phyloP scores from a whole-genome alignment of 2,797 vertebrate genomes.

The Apogon talboti region DNA sequence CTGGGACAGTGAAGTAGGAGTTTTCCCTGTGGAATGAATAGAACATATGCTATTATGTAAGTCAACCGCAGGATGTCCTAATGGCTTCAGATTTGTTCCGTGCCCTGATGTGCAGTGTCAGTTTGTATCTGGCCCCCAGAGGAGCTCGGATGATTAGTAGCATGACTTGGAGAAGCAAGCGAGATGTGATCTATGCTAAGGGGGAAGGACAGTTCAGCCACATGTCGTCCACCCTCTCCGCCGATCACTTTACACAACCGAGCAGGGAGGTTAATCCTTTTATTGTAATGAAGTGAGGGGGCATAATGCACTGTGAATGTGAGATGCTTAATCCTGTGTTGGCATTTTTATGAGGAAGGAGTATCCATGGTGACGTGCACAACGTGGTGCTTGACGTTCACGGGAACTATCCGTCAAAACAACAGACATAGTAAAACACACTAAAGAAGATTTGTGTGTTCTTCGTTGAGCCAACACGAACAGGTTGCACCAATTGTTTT shows the following conservation, averaged over 20 bases:
- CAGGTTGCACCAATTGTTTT: background rate
- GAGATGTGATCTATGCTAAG: slow-evolving; percentile 65
- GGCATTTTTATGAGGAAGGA: slow-evolving; percentile 79
- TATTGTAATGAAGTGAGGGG: slow-evolving; percentile 85
- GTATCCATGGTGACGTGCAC: slow-evolving; percentile 54
- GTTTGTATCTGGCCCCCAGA: slow-evolving; percentile 22
- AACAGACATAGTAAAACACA: slow-evolving; percentile 63
- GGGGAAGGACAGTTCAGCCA: slow-evolving; percentile 71
- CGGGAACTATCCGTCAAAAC: slow-evolving; percentile 68
- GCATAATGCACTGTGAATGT: slow-evolving; percentile 75
- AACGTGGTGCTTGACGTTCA: slow-evolving; percentile 48
- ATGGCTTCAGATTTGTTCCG: slow-evolving; percentile 68
- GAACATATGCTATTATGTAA: slow-evolving; percentile 61
- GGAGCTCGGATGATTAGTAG: slow-evolving; percentile 64
- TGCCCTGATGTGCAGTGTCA: slow-evolving; percentile 24
- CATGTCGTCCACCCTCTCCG: slow-evolving; percentile 41
- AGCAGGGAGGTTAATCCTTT: slow-evolving; percentile 82
- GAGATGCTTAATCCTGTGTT: slow-evolving; percentile 73
- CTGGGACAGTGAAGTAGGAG: slow-evolving; percentile 32
- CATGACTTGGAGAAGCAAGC: slow-evolving; percentile 30
- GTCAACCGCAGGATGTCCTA: slow-evolving; percentile 57
- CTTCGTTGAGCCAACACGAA: slow-evolving; percentile 9
- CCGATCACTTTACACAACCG: slow-evolving; percentile 63
- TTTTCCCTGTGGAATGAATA: slow-evolving; percentile 40
- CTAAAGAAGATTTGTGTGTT: slow-evolving; percentile 54